These are phyloP conservation scores for Calephelis perditalis DNA, from an alignment of 2,888 invertebrate species.

Conservation along the genomic window DNA sequence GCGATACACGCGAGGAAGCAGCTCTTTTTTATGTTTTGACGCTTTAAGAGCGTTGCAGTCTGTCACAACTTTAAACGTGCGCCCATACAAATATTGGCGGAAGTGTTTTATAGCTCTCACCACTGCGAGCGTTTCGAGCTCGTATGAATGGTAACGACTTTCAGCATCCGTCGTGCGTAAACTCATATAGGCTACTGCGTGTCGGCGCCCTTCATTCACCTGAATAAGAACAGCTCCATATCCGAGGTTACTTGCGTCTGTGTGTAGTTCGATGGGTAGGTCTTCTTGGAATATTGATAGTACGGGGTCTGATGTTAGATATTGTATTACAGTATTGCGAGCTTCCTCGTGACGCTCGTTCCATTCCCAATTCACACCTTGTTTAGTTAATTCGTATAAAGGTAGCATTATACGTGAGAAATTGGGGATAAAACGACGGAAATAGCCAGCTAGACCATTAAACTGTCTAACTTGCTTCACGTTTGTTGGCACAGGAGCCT, in stretches of 20 bases:
- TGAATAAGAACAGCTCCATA: conserved; percentile 29
- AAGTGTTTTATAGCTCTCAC: conserved; percentile 34
- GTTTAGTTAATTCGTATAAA: conserved; percentile 24
- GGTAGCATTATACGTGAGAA: conserved; percentile 23
- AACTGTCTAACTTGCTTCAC: conserved; percentile 31
- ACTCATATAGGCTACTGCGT: conserved; percentile 28
- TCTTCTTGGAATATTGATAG: conserved; percentile 27
- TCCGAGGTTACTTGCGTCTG: conserved; percentile 34
- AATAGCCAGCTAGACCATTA: conserved; percentile 17
- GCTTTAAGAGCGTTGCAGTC: too few relatives aligned
- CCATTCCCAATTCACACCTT: conserved; percentile 22
- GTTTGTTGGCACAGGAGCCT: conserved; percentile 32
- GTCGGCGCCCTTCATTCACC: conserved; percentile 21
- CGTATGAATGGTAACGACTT: conserved; percentile 19
- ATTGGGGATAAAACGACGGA: conserved; percentile 24
- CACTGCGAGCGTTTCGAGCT: conserved; percentile 3
- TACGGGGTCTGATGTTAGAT: conserved; percentile 25
- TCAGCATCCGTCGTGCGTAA: conserved; percentile 28
- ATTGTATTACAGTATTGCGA: conserved; percentile 21
- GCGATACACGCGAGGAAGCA: too few relatives aligned
- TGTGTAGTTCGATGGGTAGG: conserved; percentile 25
- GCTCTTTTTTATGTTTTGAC: too few relatives aligned
- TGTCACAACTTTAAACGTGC: too few relatives aligned
- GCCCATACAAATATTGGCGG: too few relatives aligned
- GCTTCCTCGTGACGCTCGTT: conserved; percentile 29